These are phyloP conservation scores for Furcula furcula DNA, from an alignment of 2,888 invertebrate species.

Conservation along the genomic window DNA sequence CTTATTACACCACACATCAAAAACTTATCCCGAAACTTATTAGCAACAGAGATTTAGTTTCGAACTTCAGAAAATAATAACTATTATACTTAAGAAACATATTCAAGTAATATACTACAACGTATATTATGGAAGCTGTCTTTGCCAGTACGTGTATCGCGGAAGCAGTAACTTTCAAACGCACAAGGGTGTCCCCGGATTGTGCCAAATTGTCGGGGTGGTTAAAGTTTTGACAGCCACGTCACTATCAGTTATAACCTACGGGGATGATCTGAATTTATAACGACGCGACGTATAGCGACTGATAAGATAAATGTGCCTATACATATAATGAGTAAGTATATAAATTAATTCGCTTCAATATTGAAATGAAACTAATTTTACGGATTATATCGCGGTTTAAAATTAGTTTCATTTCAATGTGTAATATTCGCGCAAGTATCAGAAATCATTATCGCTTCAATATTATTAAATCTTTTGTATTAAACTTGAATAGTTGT, in stretches of 20 bases:
- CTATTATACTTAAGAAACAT: slow-evolving; percentile 11
- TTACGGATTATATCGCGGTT: too few relatives aligned
- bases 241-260: slow-evolving; percentile 75
- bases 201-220: slow-evolving; percentile 50
- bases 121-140: slow-evolving; percentile 42
- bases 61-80: slow-evolving; percentile 12
- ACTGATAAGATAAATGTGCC: slow-evolving; percentile 19
- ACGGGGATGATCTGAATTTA: slow-evolving; percentile 59
- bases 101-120: slow-evolving; percentile 24
- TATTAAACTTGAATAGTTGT: too few relatives aligned
- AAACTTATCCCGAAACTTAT: slow-evolving; percentile 1
- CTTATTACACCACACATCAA: slow-evolving; percentile 9
- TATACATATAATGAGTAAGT: too few relatives aligned
- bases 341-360: too few relatives aligned
- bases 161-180: slow-evolving; percentile 59
- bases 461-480: too few relatives aligned
- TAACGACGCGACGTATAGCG: slow-evolving; percentile 45
- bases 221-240: slow-evolving; percentile 69
- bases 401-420: too few relatives aligned
- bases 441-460: too few relatives aligned
- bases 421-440: too few relatives aligned
- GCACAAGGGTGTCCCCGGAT: slow-evolving; percentile 66
- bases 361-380: too few relatives aligned
- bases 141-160: slow-evolving; percentile 47
- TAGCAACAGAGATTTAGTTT: not conserved